These are phyloP conservation scores for Amazona ochrocephala DNA, from an alignment of 2,797 vertebrate genomes.

Conservation along the genomic window DNA sequence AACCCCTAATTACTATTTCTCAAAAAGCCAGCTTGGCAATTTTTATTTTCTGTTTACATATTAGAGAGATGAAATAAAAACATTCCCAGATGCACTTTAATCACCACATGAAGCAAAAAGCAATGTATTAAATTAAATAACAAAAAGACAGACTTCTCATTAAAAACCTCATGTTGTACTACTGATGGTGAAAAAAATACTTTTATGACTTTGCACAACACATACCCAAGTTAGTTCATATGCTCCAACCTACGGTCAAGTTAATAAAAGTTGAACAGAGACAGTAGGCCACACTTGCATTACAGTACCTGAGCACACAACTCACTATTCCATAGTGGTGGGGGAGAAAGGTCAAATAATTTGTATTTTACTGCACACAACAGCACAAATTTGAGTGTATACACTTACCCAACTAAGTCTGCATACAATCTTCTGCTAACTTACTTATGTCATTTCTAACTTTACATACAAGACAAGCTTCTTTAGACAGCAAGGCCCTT, in stretches of 20 bases:
- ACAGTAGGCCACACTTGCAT: background rate
- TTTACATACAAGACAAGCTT: background rate
- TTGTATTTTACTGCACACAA: background rate
- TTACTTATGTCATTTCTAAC: background rate
- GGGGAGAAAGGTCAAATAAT: background rate
- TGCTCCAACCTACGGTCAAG: background rate
- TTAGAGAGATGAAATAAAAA: background rate
- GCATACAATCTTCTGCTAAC: background rate
- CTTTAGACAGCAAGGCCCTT: background rate
- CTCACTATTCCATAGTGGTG: background rate
- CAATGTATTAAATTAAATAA: background rate
- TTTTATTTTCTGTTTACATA: background rate
- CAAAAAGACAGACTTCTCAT: background rate
- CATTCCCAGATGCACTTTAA: background rate
- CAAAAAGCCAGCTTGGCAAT: background rate
- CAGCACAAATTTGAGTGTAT: background rate
- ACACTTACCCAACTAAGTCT: background rate
- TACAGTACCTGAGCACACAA: background rate
- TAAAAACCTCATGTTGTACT: background rate
- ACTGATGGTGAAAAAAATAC: background rate
- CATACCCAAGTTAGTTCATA: background rate
- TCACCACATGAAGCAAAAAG: background rate
- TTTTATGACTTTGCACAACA: background rate
- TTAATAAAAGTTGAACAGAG: background rate
- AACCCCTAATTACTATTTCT: background rate